Percentiles rank a stretch among this genome's conserved stretches.
Evolutionary conservation across 2,797 vertebrate genomes (phyloP).

Genomic region (Zenarchopterus dispar): DNA sequence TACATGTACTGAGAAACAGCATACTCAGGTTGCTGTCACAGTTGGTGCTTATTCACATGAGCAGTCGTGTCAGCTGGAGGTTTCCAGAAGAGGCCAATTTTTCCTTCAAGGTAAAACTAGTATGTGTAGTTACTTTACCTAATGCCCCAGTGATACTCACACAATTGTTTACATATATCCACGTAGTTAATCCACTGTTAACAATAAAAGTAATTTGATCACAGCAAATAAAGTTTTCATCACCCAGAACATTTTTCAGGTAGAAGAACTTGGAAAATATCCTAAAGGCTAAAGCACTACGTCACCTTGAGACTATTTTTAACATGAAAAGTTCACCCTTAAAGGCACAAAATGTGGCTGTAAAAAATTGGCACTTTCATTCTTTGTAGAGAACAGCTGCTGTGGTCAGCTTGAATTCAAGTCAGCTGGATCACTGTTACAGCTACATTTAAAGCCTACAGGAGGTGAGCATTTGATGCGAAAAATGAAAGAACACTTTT

Average conservation of each 20-base stretch:
- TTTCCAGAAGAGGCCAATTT: neutral
- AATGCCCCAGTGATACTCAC: neutral
- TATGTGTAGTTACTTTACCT: neutral
- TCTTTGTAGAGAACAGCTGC: slow-evolving; percentile 28
- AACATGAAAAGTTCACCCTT: no score
- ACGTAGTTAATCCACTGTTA: neutral
- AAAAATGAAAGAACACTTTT: no score
- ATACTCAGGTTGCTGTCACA: slow-evolving; percentile 9
- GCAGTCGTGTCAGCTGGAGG: neutral
- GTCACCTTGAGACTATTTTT: no score
- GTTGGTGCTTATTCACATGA: neutral
- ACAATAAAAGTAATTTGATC: neutral
- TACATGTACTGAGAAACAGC: slow-evolving; percentile 5
- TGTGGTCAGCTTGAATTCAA: slow-evolving; percentile 34
- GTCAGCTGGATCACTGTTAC: no score
- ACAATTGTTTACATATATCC: neutral
- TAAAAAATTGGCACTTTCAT: slow-evolving; percentile 13
- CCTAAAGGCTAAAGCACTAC: no score
- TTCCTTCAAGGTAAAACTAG: neutral
- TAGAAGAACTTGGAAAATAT: no score
- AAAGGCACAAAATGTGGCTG: no score
- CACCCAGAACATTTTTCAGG: no score
- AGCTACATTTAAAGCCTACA: no score
- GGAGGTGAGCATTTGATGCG: no score
- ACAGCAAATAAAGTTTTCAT: neutral